Base-by-base conservation (phyloP, 92 coral and sea anemone genomes). In the Anthopleura xanthogrammica region DNA sequence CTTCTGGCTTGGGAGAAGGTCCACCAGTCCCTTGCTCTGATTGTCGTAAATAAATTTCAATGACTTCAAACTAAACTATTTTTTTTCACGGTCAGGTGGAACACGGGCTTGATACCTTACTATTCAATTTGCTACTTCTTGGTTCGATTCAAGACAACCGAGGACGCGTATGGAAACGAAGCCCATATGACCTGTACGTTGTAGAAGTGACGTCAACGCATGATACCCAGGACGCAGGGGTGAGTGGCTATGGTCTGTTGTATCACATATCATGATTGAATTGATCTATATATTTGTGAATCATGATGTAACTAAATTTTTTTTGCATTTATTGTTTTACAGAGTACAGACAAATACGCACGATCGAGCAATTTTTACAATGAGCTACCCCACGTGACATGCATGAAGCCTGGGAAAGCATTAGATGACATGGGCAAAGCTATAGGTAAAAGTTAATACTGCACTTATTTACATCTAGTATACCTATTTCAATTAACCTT, bases 81-180 rank as follows among this genome's bases (percentile, higher is more conserved):
- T 79, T 52, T n/a, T 16, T 16, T 64, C 56, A 7, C 12, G 11
- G 12, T 2, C 74, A 89, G 92, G 92, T 86, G 13, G 84, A 55
- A 17, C 75, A 22, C 48, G 96, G 93, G 14, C 93, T 92, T 50
- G 97, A 92, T 72, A 82, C 94, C 5, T 80, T 93, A 56, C 78
- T 95, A 43, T 95, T 95, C 82, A 90, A 95, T 75, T 86, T 92
- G 77, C 64, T 92, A 20, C 83, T 90, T 75, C 86, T 92, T 79
- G 94, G 94, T 72, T 86, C 89, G 60, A 80, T 95, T 60, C 86
- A 85, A 42, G 95, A 92, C 50, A 76, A 82, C 68, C 87, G 89
- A 50, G 97, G 93, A 36, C 92, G 88, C 68, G 92, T 95, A 24
- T 95, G 98, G 98, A 88, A 92, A 80, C 86, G 94, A 58, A 85